A percentile compares a stretch with the other conserved stretches of the same genome.
These are phyloP conservation scores for Catagonus wagneri DNA, from an alignment of 2,113 vertebrate genomes.

Conservation along the genomic window DNA sequence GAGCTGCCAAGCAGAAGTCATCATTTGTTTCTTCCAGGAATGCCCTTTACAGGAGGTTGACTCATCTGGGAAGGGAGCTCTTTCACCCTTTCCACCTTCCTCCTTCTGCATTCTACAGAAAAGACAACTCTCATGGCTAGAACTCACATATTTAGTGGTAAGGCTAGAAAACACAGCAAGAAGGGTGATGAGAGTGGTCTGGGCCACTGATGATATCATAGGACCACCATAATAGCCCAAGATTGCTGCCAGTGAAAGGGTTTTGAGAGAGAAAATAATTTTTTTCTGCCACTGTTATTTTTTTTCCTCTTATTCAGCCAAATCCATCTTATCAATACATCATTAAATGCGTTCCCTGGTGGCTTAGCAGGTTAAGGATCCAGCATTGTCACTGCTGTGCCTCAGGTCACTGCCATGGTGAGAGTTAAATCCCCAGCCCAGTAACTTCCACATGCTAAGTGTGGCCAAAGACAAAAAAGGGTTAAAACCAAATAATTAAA, in stretches of 20 bases:
- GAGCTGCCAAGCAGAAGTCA: constrained; percentile 31
- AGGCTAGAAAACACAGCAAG: background rate
- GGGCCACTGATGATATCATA: background rate
- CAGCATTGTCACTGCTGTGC: no score
- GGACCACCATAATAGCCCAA: background rate
- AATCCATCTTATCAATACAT: background rate
- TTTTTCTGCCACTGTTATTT: background rate
- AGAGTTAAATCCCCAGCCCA: no score
- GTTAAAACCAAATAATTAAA: background rate
- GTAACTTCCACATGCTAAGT: no score
- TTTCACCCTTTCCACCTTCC: background rate
- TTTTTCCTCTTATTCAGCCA: background rate
- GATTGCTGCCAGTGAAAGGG: background rate
- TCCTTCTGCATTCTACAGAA: background rate
- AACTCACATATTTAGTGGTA: background rate
- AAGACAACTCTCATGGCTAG: background rate
- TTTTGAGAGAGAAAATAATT: background rate
- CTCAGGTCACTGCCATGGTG: no score
- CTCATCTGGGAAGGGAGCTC: background rate
- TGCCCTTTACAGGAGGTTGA: background rate
- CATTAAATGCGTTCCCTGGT: background rate
- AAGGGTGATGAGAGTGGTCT: background rate
- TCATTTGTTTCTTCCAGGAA: constrained; percentile 41
- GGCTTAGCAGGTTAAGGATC: no score
- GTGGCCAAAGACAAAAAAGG: background rate